These are phyloP conservation scores for Microtus ochrogaster DNA, from an alignment of 2,113 vertebrate genomes.

Conservation along the genomic window DNA sequence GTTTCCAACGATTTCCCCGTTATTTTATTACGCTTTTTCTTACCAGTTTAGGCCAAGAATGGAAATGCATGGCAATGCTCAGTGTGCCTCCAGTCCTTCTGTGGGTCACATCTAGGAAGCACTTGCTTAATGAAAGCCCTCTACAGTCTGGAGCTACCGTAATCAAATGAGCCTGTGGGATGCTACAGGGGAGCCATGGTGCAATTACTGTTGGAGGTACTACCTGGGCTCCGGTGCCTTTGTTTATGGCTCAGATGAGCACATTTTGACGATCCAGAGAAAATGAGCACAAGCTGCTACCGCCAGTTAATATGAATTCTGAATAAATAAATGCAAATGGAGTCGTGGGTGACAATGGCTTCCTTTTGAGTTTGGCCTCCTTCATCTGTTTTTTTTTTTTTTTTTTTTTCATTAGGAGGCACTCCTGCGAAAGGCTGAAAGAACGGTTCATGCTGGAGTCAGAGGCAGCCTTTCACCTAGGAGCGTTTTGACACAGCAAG, in stretches of 20 bases:
- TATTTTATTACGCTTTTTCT: neutral
- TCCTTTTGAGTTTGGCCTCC: constrained; percentile 10
- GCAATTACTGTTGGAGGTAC: neutral
- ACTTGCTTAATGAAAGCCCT: neutral
- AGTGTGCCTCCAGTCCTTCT: neutral
- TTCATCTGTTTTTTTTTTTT: neutral
- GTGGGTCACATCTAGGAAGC: neutral
- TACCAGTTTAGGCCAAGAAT: neutral
- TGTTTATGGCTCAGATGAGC: constrained; percentile 50
- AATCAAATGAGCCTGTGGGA: neutral
- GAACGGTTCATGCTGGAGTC: neutral
- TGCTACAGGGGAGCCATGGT: neutral
- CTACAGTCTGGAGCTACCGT: neutral
- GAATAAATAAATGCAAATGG: constrained; percentile 62
- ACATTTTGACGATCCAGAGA: constrained; percentile 61
- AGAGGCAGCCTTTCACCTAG: neutral
- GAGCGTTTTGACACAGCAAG: constrained; percentile 9
- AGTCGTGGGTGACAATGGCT: neutral
- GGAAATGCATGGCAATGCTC: neutral
- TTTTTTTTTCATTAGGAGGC: neutral
- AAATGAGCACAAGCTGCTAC: constrained; percentile 55
- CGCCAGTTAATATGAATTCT: constrained; percentile 61
- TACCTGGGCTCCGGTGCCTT: constrained; percentile 22
- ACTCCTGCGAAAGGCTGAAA: neutral
- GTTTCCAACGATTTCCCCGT: neutral